Percentiles rank a stretch among this genome's conserved stretches.
Conservation (phyloP, 2,797 vertebrate species). For the Cynopterus sphinx region DNA sequence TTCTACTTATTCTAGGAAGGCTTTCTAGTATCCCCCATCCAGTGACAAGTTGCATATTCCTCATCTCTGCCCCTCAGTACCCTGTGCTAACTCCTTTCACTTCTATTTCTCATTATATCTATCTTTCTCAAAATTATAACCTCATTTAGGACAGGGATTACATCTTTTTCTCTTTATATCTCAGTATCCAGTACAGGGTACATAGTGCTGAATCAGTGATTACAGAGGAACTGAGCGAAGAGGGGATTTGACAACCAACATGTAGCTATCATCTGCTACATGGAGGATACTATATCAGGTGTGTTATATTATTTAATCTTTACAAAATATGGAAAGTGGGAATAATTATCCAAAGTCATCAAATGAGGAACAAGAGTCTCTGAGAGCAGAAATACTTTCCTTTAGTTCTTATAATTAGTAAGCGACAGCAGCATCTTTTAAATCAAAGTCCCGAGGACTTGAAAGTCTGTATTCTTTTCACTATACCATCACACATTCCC, state of each 20-base stretch:
- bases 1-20: not conserved
- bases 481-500: not conserved
- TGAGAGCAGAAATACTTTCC: slow-evolving; percentile 16
- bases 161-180: not conserved
- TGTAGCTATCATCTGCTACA: not conserved
- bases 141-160: not conserved
- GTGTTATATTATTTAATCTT: slow-evolving; percentile 30
- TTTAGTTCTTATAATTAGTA: not conserved
- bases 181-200: not conserved
- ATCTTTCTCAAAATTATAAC: not conserved
- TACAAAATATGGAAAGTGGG: slow-evolving; percentile 54
- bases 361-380: slow-evolving; percentile 26
- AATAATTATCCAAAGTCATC: slow-evolving; percentile 54
- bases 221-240: not conserved
- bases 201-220: not conserved
- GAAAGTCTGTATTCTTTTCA: not conserved
- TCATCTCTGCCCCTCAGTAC: not conserved
- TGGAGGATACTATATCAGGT: slow-evolving; percentile 8
- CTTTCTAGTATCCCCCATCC: not conserved
- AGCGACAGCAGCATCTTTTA: slow-evolving; percentile 18
- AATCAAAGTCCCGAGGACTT: not conserved
- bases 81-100: not conserved
- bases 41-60: not conserved
- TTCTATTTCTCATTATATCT: not conserved
- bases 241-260: not conserved